phyloP scores from a whole-genome alignment of 2,888 invertebrate genomes.

The Limnephilus rhombicus region DNA sequence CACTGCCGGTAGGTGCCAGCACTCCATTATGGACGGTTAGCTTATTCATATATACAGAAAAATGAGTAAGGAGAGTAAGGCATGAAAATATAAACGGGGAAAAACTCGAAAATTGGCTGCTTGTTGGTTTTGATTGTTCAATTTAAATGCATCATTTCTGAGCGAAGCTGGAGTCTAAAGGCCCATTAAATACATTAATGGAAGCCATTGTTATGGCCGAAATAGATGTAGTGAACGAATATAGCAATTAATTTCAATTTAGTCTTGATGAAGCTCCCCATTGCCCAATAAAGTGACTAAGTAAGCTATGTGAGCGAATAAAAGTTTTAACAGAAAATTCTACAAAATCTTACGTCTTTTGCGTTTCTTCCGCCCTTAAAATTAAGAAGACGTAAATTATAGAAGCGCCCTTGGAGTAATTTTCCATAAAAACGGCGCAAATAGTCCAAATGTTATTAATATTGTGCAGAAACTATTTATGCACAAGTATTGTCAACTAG shows the following conservation, averaged over 20 bases:
- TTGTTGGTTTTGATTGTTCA: slow-evolving; percentile 18
- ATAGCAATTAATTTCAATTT: slow-evolving; percentile 41
- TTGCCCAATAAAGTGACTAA: neutral
- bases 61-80: too few relatives aligned
- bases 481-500: too few relatives aligned
- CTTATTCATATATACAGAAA: too few relatives aligned
- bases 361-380: too few relatives aligned
- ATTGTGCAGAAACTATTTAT: too few relatives aligned
- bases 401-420: too few relatives aligned
- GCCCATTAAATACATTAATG: slow-evolving; percentile 20
- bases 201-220: slow-evolving; percentile 21
- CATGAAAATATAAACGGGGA: too few relatives aligned
- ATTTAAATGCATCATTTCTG: slow-evolving; percentile 35
- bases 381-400: too few relatives aligned
- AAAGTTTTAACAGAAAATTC: neutral
- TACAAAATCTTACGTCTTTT: neutral
- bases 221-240: slow-evolving; percentile 26
- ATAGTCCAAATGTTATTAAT: too few relatives aligned
- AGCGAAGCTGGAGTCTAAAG: neutral
- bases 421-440: too few relatives aligned
- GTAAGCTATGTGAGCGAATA: neutral
- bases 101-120: neutral
- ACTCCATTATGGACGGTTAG: too few relatives aligned
- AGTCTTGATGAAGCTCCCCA: slow-evolving; percentile 5
- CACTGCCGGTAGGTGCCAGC: too few relatives aligned